Percentiles rank a stretch among this genome's conserved stretches.
Conservation (phyloP, 2,113 vertebrate genomes). For the Oryzias melastigma region DNA sequence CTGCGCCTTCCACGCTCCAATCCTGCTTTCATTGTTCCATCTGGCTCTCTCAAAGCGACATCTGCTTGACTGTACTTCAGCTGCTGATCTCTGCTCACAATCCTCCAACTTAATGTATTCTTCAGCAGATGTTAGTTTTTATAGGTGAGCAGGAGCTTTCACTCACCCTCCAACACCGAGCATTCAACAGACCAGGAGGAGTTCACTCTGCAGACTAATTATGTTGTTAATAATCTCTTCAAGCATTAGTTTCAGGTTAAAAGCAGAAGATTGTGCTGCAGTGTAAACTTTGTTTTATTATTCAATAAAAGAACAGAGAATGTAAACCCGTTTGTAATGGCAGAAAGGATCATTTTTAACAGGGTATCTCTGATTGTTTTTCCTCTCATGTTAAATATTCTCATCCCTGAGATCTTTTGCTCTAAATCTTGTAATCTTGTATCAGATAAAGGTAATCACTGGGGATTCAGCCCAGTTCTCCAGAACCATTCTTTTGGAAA, state of each 20-base stretch:
- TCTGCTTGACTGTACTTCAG: conserved; percentile 99
- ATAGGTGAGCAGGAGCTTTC: conserved; percentile 88
- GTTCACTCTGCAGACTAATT: conserved; percentile 81
- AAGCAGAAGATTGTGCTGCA: conserved; percentile 82
- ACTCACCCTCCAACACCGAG: conserved; percentile 81
- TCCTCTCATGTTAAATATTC: conserved; percentile 18
- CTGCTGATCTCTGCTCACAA: conserved; percentile 99
- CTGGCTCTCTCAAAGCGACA: conserved; percentile 98
- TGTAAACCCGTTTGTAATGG: conserved; percentile 30
- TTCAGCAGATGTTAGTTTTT: conserved; percentile 99
- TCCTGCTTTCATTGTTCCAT: conserved; percentile 99
- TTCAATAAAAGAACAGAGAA: conserved; percentile 79
- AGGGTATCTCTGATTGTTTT: neutral
- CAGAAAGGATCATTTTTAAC: conserved; percentile 43
- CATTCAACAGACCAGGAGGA: conserved; percentile 90
- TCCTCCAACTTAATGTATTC: conserved; percentile 99
- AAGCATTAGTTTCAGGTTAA: conserved; percentile 88
- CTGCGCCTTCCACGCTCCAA: conserved; percentile 97
- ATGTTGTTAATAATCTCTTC: conserved; percentile 80
- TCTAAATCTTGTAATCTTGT: neutral
- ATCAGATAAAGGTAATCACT: conserved; percentile 36
- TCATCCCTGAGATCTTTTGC: neutral
- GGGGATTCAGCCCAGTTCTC: neutral
- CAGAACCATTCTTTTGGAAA: too few relatives aligned
- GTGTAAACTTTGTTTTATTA: conserved; percentile 81